phyloP scores from a whole-genome alignment of 2,888 invertebrate species.

The Eurytoma californica region DNA sequence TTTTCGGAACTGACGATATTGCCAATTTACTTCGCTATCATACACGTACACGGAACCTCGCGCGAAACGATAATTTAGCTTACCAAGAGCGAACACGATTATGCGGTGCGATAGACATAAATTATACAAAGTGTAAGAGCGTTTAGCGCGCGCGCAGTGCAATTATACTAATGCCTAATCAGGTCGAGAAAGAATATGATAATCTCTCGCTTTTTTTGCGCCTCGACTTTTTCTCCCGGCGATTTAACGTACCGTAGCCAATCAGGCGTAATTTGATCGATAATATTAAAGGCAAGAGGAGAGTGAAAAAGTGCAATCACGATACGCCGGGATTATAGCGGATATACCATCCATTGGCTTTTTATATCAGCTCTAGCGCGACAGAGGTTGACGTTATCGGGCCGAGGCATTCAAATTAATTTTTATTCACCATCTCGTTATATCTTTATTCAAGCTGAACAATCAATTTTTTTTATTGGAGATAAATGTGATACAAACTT shows the following conservation, averaged over 20 bases:
- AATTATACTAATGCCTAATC: conserved; percentile 47
- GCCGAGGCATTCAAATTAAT: conserved; percentile 31
- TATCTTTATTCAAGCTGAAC: conserved; percentile 48
- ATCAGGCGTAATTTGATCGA: conserved; percentile 39
- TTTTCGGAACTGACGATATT: neutral
- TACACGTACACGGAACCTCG: too few species aligned
- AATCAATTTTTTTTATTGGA: conserved; percentile 5
- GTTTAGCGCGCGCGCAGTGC: conserved; percentile 13
- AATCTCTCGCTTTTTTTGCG: conserved; percentile 19
- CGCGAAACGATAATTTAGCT: conserved; percentile 21
- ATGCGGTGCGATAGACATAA: conserved; percentile 33
- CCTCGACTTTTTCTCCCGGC: neutral
- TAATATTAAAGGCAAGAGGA: conserved; percentile 10
- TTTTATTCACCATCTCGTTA: conserved; percentile 45
- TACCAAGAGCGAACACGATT: conserved; percentile 18
- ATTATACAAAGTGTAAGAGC: conserved; percentile 41
- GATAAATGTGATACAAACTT: too few species aligned
- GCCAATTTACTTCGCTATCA: conserved; percentile 26
- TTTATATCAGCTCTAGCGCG: conserved; percentile 44
- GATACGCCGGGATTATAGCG: conserved; percentile 27
- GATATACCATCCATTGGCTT: conserved; percentile 31
- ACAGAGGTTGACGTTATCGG: conserved; percentile 45
- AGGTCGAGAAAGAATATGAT: neutral
- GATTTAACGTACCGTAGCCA: conserved; percentile 21
- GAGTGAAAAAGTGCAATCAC: conserved; percentile 28